Percentiles rank a stretch among this genome's conserved stretches.
phyloP scores from a whole-genome alignment of 37 sponge, comb jelly and placozoan genomes.

The Axinella damicornis region DNA sequence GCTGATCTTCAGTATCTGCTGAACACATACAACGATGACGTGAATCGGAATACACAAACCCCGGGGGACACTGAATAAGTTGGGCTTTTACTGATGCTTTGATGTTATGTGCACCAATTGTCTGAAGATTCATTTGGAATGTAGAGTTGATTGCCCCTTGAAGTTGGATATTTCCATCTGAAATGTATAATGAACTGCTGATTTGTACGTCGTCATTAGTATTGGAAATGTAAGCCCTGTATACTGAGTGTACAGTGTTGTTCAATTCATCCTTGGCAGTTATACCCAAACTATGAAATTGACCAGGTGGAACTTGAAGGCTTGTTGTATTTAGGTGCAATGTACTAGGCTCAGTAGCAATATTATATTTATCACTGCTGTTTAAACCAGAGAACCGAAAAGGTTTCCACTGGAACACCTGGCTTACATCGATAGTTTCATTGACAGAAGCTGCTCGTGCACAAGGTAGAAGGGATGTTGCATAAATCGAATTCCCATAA shows the following conservation, averaged over 20 bases:
- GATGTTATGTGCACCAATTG: neutral
- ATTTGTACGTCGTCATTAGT: no score
- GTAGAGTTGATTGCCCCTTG: neutral
- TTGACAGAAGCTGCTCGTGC: neutral
- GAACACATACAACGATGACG: conserved; percentile 10
- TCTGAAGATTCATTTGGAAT: neutral
- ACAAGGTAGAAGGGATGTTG: conserved; percentile 32
- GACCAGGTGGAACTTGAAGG: neutral
- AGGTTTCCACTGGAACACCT: neutral
- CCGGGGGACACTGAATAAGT: conserved; percentile 40
- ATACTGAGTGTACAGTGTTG: conserved; percentile 4
- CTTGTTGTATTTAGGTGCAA: no score
- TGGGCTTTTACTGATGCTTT: neutral
- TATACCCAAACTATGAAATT: neutral
- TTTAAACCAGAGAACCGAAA: neutral
- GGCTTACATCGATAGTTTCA: neutral
- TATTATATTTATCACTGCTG: neutral
- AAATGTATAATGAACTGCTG: neutral
- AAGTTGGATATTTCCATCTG: neutral
- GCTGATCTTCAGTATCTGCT: neutral
- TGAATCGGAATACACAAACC: neutral
- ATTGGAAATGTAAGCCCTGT: neutral
- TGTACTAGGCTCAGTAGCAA: neutral
- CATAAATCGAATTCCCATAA: conserved; percentile 33
- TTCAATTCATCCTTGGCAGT: conserved; percentile 22